Percentiles rank a stretch among this genome's conserved stretches.
Evolutionary conservation across 2,888 invertebrate species (phyloP).

Genomic region (Hirtodrosophila histrioides): DNA sequence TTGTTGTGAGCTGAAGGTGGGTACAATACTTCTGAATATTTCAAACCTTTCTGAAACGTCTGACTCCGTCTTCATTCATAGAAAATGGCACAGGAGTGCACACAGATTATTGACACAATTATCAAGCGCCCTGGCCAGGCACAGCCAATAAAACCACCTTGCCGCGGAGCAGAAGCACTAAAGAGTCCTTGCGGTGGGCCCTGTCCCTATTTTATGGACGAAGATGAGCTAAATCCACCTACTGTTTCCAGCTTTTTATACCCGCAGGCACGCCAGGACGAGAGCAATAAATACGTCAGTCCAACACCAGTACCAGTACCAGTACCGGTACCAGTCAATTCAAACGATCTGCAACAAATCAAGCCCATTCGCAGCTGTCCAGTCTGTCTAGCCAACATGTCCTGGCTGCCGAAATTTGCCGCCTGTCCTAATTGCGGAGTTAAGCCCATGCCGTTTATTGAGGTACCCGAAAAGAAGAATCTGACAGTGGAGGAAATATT

Average conservation of each 20-base stretch:
- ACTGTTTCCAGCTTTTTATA: conserved; percentile 16
- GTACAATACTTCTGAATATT: neutral
- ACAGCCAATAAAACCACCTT: conserved; percentile 6
- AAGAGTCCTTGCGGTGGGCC: neutral
- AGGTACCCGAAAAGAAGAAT: conserved; percentile 60
- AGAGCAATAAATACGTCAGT: conserved; percentile 7
- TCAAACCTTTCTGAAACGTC: too few species aligned
- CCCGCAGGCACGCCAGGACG: conserved; percentile 3
- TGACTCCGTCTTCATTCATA: neutral
- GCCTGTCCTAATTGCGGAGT: conserved; percentile 81
- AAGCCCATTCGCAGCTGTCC: conserved; percentile 69
- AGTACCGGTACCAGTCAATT: conserved; percentile 8
- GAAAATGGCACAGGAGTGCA: conserved; percentile 58
- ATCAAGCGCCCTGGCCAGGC: neutral
- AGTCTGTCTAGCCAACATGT: conserved; percentile 76
- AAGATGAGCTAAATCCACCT: neutral
- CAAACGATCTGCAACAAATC: conserved; percentile 14
- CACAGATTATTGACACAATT: conserved; percentile 22
- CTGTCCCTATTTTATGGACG: neutral
- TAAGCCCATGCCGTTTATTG: conserved; percentile 69
- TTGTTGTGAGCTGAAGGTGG: conserved; percentile 64
- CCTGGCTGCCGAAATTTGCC: conserved; percentile 84
- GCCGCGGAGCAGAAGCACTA: neutral
- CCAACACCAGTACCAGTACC: conserved; percentile 1
- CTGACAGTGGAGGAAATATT: conserved; percentile 75